Conservation (phyloP, 2,113 vertebrate genomes). For the Phaethornis superciliosus region DNA sequence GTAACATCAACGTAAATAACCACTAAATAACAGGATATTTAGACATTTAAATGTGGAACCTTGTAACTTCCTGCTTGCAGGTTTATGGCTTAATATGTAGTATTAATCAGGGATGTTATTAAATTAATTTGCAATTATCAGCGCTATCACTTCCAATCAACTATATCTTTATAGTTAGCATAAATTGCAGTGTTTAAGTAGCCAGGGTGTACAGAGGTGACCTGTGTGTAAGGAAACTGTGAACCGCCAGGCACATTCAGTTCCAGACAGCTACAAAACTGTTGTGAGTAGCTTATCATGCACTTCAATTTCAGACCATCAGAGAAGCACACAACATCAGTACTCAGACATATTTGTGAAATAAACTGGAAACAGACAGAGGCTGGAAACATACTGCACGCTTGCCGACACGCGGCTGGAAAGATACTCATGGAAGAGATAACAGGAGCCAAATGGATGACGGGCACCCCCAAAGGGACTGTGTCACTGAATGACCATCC, state of each 20-base stretch:
- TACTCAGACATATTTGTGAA: too few relatives aligned
- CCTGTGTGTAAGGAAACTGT: neutral
- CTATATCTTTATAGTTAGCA: neutral
- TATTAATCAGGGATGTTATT: neutral
- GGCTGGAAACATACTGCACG: too few relatives aligned
- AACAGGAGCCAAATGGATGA: too few relatives aligned
- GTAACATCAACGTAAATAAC: neutral
- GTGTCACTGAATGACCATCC: too few relatives aligned
- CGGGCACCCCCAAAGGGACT: too few relatives aligned
- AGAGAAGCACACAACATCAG: too few relatives aligned
- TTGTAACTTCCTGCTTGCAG: neutral
- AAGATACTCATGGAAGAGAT: too few relatives aligned
- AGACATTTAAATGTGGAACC: neutral
- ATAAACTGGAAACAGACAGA: too few relatives aligned
- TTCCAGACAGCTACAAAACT: neutral
- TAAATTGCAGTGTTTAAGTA: neutral
- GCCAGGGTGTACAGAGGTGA: neutral
- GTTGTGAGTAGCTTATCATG: neutral
- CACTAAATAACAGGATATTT: neutral
- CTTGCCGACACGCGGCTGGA: too few relatives aligned
- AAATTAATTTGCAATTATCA: neutral
- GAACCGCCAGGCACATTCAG: neutral
- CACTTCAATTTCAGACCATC: neutral
- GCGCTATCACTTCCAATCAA: neutral
- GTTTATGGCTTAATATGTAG: neutral